Evolutionary conservation across 2,797 vertebrate species (phyloP), one percentile per base, ranked within the genome.

Genomic region (Xyrichtys novacula): DNA sequence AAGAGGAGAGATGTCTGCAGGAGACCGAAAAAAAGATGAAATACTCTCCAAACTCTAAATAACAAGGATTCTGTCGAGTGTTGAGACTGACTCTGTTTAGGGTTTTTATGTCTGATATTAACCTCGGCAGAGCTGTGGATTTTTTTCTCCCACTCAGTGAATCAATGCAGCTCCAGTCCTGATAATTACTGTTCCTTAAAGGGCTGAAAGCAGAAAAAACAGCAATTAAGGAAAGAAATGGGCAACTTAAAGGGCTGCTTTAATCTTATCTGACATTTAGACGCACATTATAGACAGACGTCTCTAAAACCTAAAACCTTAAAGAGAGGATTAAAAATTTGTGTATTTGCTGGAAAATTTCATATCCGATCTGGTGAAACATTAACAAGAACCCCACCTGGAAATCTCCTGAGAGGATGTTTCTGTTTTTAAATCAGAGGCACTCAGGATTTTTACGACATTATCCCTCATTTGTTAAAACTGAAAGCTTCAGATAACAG

Each of bases 91-190:
- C 23, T 11, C 40, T 6, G 6, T 29, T 7, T 10, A 43, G 12
- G 14, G 14, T 52, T 14, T 59, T 68, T 34, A 56, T 34, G 36
- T 28, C 17, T 12, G 8, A 4, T 63, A 23, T 23, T 12, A 54
- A 54, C 58, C 46, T 52, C 55, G 16, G 46, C 0, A 20, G 46
- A 59, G 47, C n/a, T 4, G 3, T 36, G 42, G n/a, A 23, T 17
- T 32, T 48, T 64, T 40, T 48, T 57, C 31, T 66, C 53, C 54
- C 19, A 25, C 44, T 66, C 25, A 31, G 2, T 23, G 19, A 48
- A 48, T 36, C 42, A 28, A 7, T 3, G 22, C 26, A 39, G 2
- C n/a, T 17, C 25, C 29, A 28, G 29, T 31, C 31, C n/a, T 17
- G 8, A 19, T 55, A 46, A 44, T 56, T 43, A 10, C 1, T 28